Evolutionary conservation across 2,888 invertebrate species (phyloP).

Genomic region (Yponomeuta malinellus): DNA sequence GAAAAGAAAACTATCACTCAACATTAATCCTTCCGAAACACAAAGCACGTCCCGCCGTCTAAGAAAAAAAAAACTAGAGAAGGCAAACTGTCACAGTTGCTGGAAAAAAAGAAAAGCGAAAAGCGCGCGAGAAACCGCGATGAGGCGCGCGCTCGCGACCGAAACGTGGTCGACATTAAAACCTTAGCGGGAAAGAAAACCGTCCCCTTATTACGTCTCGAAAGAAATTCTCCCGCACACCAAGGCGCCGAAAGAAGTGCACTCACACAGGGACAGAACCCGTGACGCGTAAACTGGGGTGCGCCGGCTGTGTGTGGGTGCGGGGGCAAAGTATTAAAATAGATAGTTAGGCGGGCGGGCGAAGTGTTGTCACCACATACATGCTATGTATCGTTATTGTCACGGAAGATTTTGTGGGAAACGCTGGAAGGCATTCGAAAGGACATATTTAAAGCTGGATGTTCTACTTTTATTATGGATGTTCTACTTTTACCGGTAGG

Average conservation of each 20-base stretch:
- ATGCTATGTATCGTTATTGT: neutral
- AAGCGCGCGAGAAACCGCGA: conserved; percentile 62
- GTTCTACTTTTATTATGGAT: neutral
- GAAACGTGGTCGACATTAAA: conserved; percentile 75
- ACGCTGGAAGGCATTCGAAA: neutral
- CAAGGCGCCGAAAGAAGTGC: conserved; percentile 62
- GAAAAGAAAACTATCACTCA: conserved; percentile 13
- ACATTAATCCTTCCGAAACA: conserved; percentile 28
- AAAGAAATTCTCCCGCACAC: conserved; percentile 74
- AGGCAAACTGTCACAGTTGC: neutral
- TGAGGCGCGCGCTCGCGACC: conserved; percentile 72
- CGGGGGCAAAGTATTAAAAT: conserved; percentile 68
- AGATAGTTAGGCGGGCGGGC: conserved; percentile 70
- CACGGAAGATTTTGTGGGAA: neutral
- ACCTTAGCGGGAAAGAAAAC: conserved; percentile 75
- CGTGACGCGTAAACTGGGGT: conserved; percentile 44
- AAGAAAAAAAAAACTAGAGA: conserved; percentile 32
- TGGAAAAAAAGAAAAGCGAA: conserved; percentile 26
- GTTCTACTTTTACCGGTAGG: no score
- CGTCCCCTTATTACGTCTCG: conserved; percentile 76
- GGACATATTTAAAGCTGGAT: neutral
- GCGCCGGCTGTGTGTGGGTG: conserved; percentile 50
- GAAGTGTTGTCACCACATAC: conserved; percentile 32
- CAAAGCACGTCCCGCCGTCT: conserved; percentile 44
- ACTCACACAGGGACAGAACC: conserved; percentile 59